A percentile compares a stretch with the other conserved stretches of the same genome.
These are phyloP conservation scores for Syncerus caffer DNA, from an alignment of 2,797 vertebrate species.

Conservation along the genomic window DNA sequence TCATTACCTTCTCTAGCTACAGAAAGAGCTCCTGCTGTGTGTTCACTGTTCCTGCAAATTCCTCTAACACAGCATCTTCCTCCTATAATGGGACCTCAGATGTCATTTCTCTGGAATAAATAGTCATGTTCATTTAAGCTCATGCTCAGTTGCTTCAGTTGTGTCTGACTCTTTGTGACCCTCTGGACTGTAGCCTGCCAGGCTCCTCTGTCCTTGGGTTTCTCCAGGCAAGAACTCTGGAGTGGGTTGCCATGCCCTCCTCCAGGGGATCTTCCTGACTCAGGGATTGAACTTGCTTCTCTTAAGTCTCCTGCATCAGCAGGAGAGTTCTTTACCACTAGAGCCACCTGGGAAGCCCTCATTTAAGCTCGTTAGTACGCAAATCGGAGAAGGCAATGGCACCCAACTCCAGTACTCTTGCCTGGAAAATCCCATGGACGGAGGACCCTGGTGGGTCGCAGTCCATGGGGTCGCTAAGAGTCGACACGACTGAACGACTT, in stretches of 20 bases:
- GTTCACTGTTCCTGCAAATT: neutral
- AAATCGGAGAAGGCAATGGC: neutral
- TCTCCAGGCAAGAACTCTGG: neutral
- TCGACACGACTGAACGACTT: too few species aligned
- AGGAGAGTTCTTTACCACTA: neutral
- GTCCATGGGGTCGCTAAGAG: too few species aligned
- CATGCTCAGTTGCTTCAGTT: neutral
- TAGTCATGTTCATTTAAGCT: neutral
- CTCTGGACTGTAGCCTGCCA: neutral
- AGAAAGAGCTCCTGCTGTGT: neutral
- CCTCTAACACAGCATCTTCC: neutral
- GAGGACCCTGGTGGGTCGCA: too few species aligned
- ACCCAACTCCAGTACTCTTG: too few species aligned
- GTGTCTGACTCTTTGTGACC: neutral
- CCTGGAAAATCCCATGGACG: too few species aligned
- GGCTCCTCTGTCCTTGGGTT: neutral
- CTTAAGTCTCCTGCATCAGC: neutral
- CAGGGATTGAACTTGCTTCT: neutral
- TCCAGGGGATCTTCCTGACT: neutral
- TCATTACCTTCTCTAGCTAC: neutral
- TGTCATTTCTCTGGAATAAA: conserved; percentile 30
- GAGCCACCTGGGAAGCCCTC: neutral
- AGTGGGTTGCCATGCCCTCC: neutral
- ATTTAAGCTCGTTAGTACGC: neutral
- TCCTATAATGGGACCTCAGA: neutral